Conservation (phyloP, 2,888 invertebrate genomes). For the Syrista parreyssii region DNA sequence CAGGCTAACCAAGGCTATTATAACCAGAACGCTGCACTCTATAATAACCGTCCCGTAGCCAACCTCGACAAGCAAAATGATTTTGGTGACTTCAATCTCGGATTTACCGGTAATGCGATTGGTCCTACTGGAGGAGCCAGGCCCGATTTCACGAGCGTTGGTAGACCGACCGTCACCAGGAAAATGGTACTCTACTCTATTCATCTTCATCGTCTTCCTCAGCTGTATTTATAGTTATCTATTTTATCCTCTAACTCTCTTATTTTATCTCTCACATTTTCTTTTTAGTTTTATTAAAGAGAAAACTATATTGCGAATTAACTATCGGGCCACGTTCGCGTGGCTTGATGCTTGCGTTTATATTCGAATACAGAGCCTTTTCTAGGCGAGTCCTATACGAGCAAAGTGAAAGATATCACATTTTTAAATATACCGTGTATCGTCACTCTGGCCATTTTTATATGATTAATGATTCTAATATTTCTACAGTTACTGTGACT, state of each 20-base stretch:
- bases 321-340: not conserved
- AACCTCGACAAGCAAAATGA: constrained; percentile 47
- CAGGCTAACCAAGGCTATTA: constrained; percentile 51
- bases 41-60: constrained; percentile 53
- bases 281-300: constrained; percentile 7
- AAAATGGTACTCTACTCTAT: constrained; percentile 60
- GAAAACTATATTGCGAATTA: constrained; percentile 5
- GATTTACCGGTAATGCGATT: constrained; percentile 59
- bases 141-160: constrained; percentile 48
- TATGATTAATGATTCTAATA: not conserved
- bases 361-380: too few species aligned
- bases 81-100: constrained; percentile 55
- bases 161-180: constrained; percentile 50
- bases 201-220: constrained; percentile 34
- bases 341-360: too few species aligned
- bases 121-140: constrained; percentile 43
- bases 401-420: not conserved
- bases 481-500: not conserved
- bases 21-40: constrained; percentile 52
- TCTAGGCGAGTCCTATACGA: too few species aligned
- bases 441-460: not conserved
- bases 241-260: not conserved
- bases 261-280: constrained; percentile 16
- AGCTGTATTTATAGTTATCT: constrained; percentile 11
- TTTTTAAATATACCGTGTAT: not conserved